Percentiles rank a stretch among this genome's conserved stretches.
Conservation (phyloP, 1,140 invertebrate species). For the Heliconius congener region DNA sequence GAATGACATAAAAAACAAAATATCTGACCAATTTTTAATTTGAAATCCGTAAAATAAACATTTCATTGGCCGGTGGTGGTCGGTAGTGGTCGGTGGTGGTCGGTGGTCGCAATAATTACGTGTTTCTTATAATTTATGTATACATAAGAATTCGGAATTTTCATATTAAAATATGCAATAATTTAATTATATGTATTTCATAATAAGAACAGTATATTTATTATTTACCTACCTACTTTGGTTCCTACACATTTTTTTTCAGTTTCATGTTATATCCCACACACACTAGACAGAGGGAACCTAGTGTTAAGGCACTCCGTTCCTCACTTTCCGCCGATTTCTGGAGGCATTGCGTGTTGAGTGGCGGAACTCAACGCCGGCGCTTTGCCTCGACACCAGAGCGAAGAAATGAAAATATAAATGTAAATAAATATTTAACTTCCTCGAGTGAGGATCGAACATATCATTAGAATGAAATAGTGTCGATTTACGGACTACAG, state of each 20-base stretch:
- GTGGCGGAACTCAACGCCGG: no score
- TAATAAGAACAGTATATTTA: not conserved
- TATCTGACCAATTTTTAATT: not conserved
- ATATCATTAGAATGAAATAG: no score
- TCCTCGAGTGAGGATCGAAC: no score
- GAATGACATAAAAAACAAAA: not conserved
- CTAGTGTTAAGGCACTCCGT: no score
- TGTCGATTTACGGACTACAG: not conserved
- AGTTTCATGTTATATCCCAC: no score
- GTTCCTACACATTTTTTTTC: no score
- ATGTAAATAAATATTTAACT: no score
- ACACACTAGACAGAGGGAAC: no score
- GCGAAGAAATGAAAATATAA: no score
- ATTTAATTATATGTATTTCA: not conserved
- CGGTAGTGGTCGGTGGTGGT: not conserved
- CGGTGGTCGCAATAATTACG: not conserved
- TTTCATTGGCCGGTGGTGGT: not conserved
- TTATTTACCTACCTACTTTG: not conserved
- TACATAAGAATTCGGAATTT: not conserved
- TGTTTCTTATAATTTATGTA: not conserved
- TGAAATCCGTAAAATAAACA: not conserved
- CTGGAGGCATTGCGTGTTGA: no score
- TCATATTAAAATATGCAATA: not conserved
- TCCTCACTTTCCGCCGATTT: no score
- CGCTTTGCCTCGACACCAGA: no score